These are phyloP conservation scores for Guaruba guarouba DNA, from an alignment of 2,113 vertebrate species.

Conservation along the genomic window DNA sequence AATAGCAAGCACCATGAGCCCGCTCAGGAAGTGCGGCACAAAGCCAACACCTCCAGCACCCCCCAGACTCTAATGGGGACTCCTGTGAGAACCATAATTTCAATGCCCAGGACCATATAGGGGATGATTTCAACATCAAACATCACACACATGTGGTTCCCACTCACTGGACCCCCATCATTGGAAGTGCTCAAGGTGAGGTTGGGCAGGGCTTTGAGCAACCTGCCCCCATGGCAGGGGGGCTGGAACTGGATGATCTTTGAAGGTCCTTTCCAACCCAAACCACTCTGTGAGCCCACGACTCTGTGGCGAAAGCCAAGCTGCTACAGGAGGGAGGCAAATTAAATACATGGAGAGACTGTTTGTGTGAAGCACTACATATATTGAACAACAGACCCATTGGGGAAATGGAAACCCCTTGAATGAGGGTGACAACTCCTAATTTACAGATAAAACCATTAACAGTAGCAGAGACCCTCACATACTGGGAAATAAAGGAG, in stretches of 20 bases:
- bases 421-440: neutral
- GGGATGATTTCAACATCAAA: neutral
- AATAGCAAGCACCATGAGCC: neutral
- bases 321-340: neutral
- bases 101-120: neutral
- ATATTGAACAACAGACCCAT: neutral
- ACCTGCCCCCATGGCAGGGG: neutral
- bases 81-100: neutral
- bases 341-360: neutral
- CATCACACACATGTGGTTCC: neutral
- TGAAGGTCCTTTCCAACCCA: neutral
- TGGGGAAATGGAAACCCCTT: neutral
- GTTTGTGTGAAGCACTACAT: neutral
- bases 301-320: neutral
- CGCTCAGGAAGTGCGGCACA: accelerated
- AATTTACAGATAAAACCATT: neutral
- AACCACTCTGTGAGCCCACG: neutral
- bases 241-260: neutral
- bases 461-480: neutral
- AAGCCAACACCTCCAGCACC: neutral
- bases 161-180: neutral
- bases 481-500: neutral
- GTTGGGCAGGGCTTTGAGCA: neutral
- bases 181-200: neutral
- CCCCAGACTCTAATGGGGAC: neutral